Percentiles rank a stretch among this genome's conserved stretches.
These are phyloP conservation scores for Nephrotoma appendiculata DNA, from an alignment of 2,888 invertebrate genomes.

Conservation along the genomic window DNA sequence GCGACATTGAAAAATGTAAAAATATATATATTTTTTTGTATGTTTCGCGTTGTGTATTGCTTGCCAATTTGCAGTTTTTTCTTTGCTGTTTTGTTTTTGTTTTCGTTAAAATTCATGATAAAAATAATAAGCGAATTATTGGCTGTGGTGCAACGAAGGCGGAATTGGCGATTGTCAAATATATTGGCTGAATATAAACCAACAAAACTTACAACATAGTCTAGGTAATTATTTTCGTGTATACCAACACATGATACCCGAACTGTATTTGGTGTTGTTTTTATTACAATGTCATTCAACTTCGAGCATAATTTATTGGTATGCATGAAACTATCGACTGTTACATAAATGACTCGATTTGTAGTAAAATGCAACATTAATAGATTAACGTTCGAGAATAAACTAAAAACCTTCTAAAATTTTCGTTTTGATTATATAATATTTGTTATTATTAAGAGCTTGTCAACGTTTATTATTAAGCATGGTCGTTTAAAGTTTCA, in stretches of 20 bases:
- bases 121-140: neutral
- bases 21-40: neutral
- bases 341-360: neutral
- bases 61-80: neutral
- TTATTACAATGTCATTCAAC: no score
- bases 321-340: no score
- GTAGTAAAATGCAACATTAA: neutral
- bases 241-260: no score
- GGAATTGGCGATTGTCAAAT: neutral
- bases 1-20: neutral
- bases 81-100: neutral
- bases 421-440: neutral
- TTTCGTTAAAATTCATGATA: neutral
- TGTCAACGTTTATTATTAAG: no score
- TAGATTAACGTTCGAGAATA: neutral
- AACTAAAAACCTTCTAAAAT: neutral
- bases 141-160: neutral
- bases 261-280: neutral
- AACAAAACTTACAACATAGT: neutral
- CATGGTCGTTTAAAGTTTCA: no score
- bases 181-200: neutral
- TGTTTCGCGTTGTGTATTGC: neutral
- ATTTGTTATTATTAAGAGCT: no score
- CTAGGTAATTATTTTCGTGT: neutral
- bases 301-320: no score